Conservation (phyloP, 2,113 vertebrate species). For the Cavia aperea region DNA sequence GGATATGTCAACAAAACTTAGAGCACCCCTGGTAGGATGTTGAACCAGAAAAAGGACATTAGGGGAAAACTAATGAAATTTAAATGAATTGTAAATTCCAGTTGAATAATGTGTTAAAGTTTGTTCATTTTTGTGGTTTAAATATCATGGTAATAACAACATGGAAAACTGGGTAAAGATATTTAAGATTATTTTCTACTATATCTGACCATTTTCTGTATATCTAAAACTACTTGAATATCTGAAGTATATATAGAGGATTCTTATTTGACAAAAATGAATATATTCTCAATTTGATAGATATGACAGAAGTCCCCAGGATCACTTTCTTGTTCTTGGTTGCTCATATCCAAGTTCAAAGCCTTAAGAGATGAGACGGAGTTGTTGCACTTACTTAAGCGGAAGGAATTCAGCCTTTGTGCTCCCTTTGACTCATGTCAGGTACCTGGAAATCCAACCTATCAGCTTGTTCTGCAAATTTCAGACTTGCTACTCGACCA, state of each 20-base stretch:
- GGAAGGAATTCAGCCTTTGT: background rate
- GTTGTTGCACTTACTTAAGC: fast-evolving
- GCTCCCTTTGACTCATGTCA: background rate
- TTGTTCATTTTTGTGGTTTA: background rate
- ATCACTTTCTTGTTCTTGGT: background rate
- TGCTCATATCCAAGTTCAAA: background rate
- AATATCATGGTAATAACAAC: background rate
- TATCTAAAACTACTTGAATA: background rate
- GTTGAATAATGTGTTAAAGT: no score
- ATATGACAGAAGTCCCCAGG: background rate
- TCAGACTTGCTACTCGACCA: background rate
- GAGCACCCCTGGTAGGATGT: background rate
- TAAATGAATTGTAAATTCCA: background rate
- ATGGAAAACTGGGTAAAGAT: background rate
- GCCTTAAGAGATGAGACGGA: background rate
- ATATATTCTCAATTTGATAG: background rate
- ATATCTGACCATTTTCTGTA: background rate
- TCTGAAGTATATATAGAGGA: background rate
- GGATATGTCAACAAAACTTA: background rate
- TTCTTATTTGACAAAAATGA: background rate
- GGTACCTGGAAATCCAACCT: background rate
- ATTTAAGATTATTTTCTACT: background rate
- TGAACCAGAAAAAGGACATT: background rate
- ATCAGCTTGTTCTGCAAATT: background rate
- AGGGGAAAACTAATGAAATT: background rate